Base-by-base conservation (phyloP, 2,113 vertebrate genomes). In the Puntigrus tetrazona region DNA sequence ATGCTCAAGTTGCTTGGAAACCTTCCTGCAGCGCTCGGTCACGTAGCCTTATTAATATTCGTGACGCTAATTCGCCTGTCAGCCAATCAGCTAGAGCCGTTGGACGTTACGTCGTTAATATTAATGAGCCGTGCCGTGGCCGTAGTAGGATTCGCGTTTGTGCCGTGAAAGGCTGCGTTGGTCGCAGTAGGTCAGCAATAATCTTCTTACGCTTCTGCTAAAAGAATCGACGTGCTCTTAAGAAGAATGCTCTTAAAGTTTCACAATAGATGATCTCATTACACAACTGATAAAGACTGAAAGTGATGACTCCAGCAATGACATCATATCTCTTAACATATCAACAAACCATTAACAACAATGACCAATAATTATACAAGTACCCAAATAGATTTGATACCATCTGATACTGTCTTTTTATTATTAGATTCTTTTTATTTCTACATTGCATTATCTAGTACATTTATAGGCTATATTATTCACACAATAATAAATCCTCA, bases 161-260 rank as follows among this genome's bases (percentile, higher is more conserved):
- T 50, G 36, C 16, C 20, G 57, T 79, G 18, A 36, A 55, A 2
- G 20, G 34, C 45, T 18, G 18, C 57, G 57, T 79, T 75, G 65
- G 87, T 81, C 76, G 65, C 84, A 81, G 84, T 55, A 65, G 34
- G 38, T 84, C 81, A 83, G 70, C 18, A 18, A 22, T 90, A 90
- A 92, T 91, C 91, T 87, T 84, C 84, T 88, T 89, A 88, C 55
- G 59, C 83, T 2, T 85, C 87, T 81, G 82, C 73, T 85, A 65
- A 36, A 74, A 83, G 81, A 76, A 83, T 87, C 57, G 50, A 38
- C 50, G 52, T 63, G 22, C 52, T 86, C 85, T 86, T 84, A 83
- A 88, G n/a, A 43, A 88, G 67, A 25, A 45, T 16, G 43, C n/a
- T 67, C 65, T 84, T 57, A 57, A 57, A 57, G 83, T 84, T 88